Evolutionary conservation across 1,140 invertebrate genomes (phyloP).

Genomic region (Pseudobourletiella spinata): DNA sequence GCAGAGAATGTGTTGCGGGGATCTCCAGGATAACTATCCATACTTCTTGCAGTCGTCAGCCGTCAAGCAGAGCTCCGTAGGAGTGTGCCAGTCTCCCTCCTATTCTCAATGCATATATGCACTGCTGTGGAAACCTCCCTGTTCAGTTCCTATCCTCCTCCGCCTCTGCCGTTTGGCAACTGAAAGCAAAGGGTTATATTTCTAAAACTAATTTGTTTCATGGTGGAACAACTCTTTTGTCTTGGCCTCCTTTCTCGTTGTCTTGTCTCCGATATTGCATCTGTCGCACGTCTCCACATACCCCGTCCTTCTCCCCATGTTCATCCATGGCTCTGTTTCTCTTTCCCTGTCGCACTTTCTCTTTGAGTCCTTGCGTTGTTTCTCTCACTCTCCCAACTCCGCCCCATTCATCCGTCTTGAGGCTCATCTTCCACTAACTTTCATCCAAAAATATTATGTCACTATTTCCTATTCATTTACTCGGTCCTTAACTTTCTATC

Average conservation of each 20-base stretch:
- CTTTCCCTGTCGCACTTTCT: background rate
- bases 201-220: constrained; percentile 23
- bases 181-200: constrained; percentile 18
- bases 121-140: too few relatives aligned
- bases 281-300: constrained; percentile 16
- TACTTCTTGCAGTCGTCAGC: too few relatives aligned
- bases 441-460: constrained; percentile 11
- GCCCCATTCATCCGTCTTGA: constrained; percentile 1
- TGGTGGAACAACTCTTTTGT: constrained; percentile 22
- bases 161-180: too few relatives aligned
- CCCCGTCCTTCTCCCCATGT: constrained; percentile 3
- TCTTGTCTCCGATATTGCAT: constrained; percentile 18
- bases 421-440: background rate
- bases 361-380: background rate
- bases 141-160: too few relatives aligned
- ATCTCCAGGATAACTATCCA: too few relatives aligned
- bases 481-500: background rate
- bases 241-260: constrained; percentile 14
- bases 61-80: too few relatives aligned
- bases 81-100: too few relatives aligned
- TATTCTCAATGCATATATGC: too few relatives aligned
- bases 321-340: background rate
- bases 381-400: background rate
- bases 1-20: too few relatives aligned
- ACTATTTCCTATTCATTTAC: constrained; percentile 19